These are phyloP conservation scores for Pocillopora grandis DNA, from an alignment of 92 coral and sea anemone genomes.

Conservation along the genomic window DNA sequence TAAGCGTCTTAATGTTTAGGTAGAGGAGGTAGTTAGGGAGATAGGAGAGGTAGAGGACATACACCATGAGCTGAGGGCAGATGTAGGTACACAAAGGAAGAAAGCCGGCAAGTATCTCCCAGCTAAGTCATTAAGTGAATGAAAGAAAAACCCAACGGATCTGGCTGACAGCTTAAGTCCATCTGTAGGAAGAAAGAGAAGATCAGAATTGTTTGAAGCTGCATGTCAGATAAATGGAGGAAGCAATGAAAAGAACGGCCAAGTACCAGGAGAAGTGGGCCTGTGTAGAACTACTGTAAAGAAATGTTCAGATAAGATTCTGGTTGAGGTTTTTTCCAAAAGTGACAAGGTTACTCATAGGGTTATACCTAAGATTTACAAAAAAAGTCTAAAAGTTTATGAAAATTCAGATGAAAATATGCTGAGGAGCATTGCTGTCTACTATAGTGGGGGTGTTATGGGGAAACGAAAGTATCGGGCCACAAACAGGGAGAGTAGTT, in stretches of 20 bases:
- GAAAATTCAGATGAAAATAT: slow-evolving; percentile 55
- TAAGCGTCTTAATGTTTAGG: slow-evolving; percentile 25
- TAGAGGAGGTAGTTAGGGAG: slow-evolving; percentile 37
- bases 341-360: slow-evolving; percentile 29
- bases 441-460: slow-evolving; percentile 68
- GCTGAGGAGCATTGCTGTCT: slow-evolving; percentile 55
- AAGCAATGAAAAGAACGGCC: slow-evolving; percentile 14
- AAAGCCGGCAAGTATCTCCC: slow-evolving; percentile 19
- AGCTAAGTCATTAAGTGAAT: slow-evolving; percentile 11
- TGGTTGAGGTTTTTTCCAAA: slow-evolving; percentile 30
- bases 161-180: slow-evolving; percentile 11
- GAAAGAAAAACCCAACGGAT: slow-evolving; percentile 27
- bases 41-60: slow-evolving; percentile 33
- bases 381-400: slow-evolving; percentile 23
- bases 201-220: slow-evolving; percentile 39
- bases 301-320: slow-evolving; percentile 21
- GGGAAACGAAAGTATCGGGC: slow-evolving; percentile 62
- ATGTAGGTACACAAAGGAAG: slow-evolving; percentile 7
- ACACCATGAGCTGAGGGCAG: slow-evolving; percentile 26
- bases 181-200: slow-evolving; percentile 20
- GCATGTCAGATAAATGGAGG: slow-evolving; percentile 50
- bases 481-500: slow-evolving; percentile 45
- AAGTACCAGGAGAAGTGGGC: slow-evolving; percentile 25
- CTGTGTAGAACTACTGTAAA: slow-evolving; percentile 23
- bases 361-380: slow-evolving; percentile 31